A percentile compares a stretch with the other conserved stretches of the same genome.
These are phyloP conservation scores for Zaprionus gabonicus DNA, from an alignment of 1,140 invertebrate species.

Conservation along the genomic window DNA sequence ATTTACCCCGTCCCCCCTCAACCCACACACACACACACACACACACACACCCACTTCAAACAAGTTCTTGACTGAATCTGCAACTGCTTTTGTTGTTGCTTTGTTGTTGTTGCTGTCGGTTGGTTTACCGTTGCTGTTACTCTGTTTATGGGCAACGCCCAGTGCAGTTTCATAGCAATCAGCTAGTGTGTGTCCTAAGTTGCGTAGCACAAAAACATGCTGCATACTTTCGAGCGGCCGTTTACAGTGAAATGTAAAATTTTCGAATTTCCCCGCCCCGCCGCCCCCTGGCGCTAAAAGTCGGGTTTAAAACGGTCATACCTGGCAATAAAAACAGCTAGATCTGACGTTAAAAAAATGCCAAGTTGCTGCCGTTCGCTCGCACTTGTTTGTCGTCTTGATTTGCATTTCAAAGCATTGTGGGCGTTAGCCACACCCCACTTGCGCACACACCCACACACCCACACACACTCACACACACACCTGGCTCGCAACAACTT, in stretches of 20 bases:
- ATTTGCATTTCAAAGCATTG: conserved; percentile 74
- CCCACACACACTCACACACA: not conserved
- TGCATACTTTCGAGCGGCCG: conserved; percentile 67
- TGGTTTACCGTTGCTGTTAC: conserved; percentile 28
- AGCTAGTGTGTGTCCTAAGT: conserved; percentile 32
- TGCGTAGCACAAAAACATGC: conserved; percentile 60
- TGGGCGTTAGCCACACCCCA: conserved; percentile 8
- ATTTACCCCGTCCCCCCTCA: conserved; percentile 13
- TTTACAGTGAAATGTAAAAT: no score
- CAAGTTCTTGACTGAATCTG: conserved; percentile 19
- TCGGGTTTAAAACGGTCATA: no score
- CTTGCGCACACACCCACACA: not conserved
- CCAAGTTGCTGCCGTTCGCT: conserved; percentile 6
- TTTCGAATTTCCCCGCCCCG: no score
- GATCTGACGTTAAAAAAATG: no score
- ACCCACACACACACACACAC: conserved; percentile 11
- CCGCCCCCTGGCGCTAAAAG: no score
- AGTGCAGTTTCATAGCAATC: conserved; percentile 19
- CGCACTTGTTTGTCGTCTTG: conserved; percentile 50
- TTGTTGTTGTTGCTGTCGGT: conserved; percentile 20
- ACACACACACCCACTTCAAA: conserved; percentile 23
- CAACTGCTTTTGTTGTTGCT: conserved; percentile 26
- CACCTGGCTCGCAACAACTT: conserved; percentile 66
- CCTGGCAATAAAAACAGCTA: no score
- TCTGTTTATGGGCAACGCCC: conserved; percentile 49